phyloP scores from a whole-genome alignment of 2,888 invertebrate genomes.

The Cheilosia urbana region DNA sequence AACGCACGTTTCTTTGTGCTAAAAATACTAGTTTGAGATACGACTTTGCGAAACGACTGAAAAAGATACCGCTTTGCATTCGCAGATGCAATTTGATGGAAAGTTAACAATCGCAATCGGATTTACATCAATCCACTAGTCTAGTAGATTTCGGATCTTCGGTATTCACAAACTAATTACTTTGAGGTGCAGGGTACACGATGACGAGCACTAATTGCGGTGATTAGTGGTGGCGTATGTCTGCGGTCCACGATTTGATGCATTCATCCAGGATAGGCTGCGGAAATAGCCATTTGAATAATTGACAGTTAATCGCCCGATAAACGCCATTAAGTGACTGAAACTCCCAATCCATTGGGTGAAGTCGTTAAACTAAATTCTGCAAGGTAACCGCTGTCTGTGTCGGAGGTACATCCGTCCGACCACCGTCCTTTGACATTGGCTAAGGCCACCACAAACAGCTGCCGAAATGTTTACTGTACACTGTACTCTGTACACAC shows the following conservation, averaged over 20 bases:
- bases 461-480: not conserved
- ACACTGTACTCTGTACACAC: no score
- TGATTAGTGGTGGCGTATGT: slow-evolving; percentile 21
- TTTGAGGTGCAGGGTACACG: not conserved
- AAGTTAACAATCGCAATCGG: slow-evolving; percentile 2
- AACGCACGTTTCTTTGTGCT: not conserved
- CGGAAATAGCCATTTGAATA: slow-evolving; percentile 48
- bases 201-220: slow-evolving; percentile 20
- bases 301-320: slow-evolving; percentile 57
- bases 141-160: not conserved
- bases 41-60: slow-evolving; percentile 6
- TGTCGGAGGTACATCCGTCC: not conserved
- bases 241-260: slow-evolving; percentile 17
- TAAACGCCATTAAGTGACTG: slow-evolving; percentile 45
- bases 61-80: slow-evolving; percentile 27
- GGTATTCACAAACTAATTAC: slow-evolving; percentile 7
- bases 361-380: slow-evolving; percentile 18
- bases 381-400: slow-evolving; percentile 1
- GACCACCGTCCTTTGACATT: slow-evolving; percentile 48
- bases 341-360: slow-evolving; percentile 13
- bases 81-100: slow-evolving; percentile 8
- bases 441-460: slow-evolving; percentile 12
- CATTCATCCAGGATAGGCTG: slow-evolving; percentile 7
- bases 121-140: not conserved
- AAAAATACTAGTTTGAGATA: slow-evolving; percentile 16